Evolutionary conservation across 1,140 invertebrate species (phyloP), one percentile per base, ranked within the genome.

Genomic region (Bathynomus jamesi): DNA sequence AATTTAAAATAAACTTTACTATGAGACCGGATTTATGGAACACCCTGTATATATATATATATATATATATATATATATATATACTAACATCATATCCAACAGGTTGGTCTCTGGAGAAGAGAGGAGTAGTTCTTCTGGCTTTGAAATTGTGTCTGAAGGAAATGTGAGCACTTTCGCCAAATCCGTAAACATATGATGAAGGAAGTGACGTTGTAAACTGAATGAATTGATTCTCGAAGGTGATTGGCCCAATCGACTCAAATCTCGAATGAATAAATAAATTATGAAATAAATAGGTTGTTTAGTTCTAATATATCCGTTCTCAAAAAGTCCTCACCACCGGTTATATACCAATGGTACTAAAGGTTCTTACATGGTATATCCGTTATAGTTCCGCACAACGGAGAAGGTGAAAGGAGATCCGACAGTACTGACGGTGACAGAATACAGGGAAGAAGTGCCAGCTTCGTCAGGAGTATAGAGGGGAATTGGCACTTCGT

Each of bases 201-300:
- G 84, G 81, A 4, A 85, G 76, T 25, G 77, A 72, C 0, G 83
- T 83, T 4, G 83, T 79, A 21, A 87, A 79, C 79, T 86, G 85
- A n/a, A 87, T 80, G 73, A 85, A 87, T 78, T 87, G 82, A 72
- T 87, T 81, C 4, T 80, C 80, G 70, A 84, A 84, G 4, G 82
- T 78, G 11, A 87, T 76, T 13, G 80, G 78, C 0, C 82, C 79
- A 61, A 75, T 64, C 21, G 27, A 21, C 21, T 32, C 32, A 61
- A 73, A 69, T n/a, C 53, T 66, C 29, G 46, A 25, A 53, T 53
- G 21, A 17, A 53, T 53, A 53, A 17, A 53, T 53, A 53, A 17
- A 3, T 3, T 3, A 17, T 17, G 13, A 53, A 17, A 53, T 53
- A 53, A 17, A 53, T 53, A 53, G 13, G 21, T 53, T 17, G 13